Percentiles rank a stretch among this genome's conserved stretches.
Conservation (phyloP, 2,797 vertebrate species). For the Paramormyrops hopkinsi region DNA sequence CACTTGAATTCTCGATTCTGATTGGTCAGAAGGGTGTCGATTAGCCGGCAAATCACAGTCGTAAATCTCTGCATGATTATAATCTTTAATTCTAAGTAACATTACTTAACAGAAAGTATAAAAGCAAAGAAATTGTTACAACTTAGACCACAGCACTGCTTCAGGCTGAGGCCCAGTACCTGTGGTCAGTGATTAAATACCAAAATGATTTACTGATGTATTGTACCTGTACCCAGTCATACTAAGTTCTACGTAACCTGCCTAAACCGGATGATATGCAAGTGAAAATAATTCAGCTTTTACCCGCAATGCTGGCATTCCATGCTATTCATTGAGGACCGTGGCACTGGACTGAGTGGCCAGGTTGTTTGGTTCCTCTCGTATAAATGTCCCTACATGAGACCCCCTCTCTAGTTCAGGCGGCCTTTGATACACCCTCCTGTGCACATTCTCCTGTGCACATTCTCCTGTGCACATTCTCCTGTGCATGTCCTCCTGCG, state of each 20-base stretch:
- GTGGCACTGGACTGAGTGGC: background rate
- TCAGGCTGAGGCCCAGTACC: background rate
- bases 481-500: background rate
- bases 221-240: background rate
- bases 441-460: background rate
- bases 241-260: background rate
- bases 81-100: background rate
- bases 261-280: background rate
- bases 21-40: background rate
- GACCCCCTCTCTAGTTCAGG: background rate
- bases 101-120: background rate
- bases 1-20: background rate
- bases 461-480: background rate
- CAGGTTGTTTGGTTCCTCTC: background rate
- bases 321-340: background rate
- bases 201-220: background rate
- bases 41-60: background rate
- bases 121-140: background rate
- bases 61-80: background rate
- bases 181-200: background rate
- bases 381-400: background rate
- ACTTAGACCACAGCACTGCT: background rate
- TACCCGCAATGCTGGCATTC: background rate
- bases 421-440: background rate
- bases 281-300: background rate